Evolutionary conservation across 1,140 invertebrate species (phyloP).

Genomic region (Drosophila leontia): DNA sequence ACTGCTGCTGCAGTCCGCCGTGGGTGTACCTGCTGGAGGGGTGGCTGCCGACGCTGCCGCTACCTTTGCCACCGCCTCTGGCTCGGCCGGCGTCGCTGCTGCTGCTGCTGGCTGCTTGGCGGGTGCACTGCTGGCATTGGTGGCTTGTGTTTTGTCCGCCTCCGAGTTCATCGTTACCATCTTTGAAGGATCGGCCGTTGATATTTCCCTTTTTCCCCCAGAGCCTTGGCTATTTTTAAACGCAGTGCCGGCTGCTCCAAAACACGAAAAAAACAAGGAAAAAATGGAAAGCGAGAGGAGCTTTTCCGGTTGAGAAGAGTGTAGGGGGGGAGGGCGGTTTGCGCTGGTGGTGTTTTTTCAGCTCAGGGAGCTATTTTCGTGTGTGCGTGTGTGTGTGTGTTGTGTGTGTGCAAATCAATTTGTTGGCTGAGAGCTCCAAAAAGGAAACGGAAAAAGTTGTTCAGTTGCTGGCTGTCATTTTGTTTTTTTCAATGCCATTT

Average conservation of each 20-base stretch:
- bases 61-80: background rate
- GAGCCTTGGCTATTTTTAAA: slow-evolving; percentile 46
- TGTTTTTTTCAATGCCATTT: slow-evolving; percentile 17
- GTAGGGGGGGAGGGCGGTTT: background rate
- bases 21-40: slow-evolving; percentile 14
- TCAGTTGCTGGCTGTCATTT: slow-evolving; percentile 43
- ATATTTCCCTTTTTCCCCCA: slow-evolving; percentile 4
- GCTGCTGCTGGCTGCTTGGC: slow-evolving; percentile 44
- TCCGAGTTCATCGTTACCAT: slow-evolving; percentile 85
- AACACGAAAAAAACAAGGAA: background rate
- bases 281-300: slow-evolving; percentile 5
- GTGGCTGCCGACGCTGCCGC: slow-evolving; percentile 9
- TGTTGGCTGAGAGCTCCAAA: slow-evolving; percentile 11
- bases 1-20: slow-evolving; percentile 30
- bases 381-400: slow-evolving; percentile 24
- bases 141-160: slow-evolving; percentile 83
- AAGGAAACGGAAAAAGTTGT: background rate
- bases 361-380: slow-evolving; percentile 14
- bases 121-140: slow-evolving; percentile 62
- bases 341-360: slow-evolving; percentile 17
- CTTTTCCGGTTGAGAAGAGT: background rate
- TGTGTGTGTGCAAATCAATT: slow-evolving; percentile 31
- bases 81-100: background rate
- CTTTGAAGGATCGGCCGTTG: slow-evolving; percentile 47
- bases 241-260: slow-evolving; percentile 16